A percentile compares a stretch with the other conserved stretches of the same genome.
Conservation (phyloP, 2,888 invertebrate genomes). For the Drosophila nr. medialis region DNA sequence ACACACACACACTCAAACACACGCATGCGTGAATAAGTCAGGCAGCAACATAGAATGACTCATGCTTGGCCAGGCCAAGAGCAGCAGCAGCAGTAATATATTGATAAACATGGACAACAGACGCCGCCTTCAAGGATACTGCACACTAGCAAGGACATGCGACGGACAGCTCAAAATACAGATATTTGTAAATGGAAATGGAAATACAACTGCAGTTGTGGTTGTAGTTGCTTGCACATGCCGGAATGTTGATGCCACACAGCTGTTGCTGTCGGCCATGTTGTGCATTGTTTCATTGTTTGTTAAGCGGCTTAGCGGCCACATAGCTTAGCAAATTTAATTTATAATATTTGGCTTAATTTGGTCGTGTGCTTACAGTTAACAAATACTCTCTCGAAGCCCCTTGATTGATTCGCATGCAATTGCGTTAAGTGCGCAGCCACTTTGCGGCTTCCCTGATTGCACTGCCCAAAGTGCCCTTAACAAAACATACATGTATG, state of each 20-base stretch:
- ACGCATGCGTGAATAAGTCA: slow-evolving; percentile 22
- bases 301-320: slow-evolving; percentile 47
- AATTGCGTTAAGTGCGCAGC: slow-evolving; percentile 24
- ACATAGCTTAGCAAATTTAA: slow-evolving; percentile 72
- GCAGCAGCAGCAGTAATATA: slow-evolving; percentile 54
- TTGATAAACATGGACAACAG: slow-evolving; percentile 75
- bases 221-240: slow-evolving; percentile 15
- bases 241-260: slow-evolving; percentile 4
- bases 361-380: slow-evolving; percentile 18
- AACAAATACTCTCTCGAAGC: slow-evolving; percentile 33
- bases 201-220: background rate
- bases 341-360: slow-evolving; percentile 60
- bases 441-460: slow-evolving; percentile 6
- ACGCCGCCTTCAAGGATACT: slow-evolving; percentile 31
- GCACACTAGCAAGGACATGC: slow-evolving; percentile 14
- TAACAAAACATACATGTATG: background rate
- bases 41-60: slow-evolving; percentile 61
- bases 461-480: background rate
- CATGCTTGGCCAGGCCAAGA: slow-evolving; percentile 25
- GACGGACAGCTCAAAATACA: slow-evolving; percentile 9
- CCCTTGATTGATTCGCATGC: slow-evolving; percentile 20
- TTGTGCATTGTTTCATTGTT: slow-evolving; percentile 29
- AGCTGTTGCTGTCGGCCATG: slow-evolving; percentile 36
- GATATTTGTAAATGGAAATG: slow-evolving; percentile 6
- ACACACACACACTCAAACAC: background rate